Evolutionary conservation across 1,140 invertebrate genomes (phyloP), one percentile per base, ranked within the genome.

Genomic region (Prorops nasuta): DNA sequence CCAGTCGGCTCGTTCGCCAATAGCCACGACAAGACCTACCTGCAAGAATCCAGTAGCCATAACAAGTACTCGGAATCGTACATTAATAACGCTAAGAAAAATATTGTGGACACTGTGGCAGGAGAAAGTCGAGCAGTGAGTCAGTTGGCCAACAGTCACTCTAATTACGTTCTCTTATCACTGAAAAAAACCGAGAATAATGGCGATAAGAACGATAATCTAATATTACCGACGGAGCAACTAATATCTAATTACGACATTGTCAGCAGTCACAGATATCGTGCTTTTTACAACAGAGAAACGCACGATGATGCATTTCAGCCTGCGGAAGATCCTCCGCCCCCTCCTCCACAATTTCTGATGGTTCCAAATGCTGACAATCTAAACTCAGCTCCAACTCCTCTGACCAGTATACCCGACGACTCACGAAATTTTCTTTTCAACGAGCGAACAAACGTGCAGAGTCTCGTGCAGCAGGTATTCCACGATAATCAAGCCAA

Each of bases 191-290:
- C n/a, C 3, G 20, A 10, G 24, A 28, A 10, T 6, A 28, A 28
- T 28, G 10, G 10, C 24, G 24, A 10, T 28, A 28, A 10, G 10
- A 28, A 4, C 10, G 24, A 28, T 28, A 28, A 28, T n/a, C n/a
- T n/a, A n/a, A n/a, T n/a, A n/a, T n/a, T n/a, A n/a, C n/a, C n/a
- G n/a, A n/a, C n/a, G n/a, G n/a, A n/a, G n/a, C n/a, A n/a, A n/a
- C n/a, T n/a, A n/a, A n/a, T n/a, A n/a, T n/a, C n/a, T n/a, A 62
- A 60, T 37, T 69, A 70, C 39, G 67, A 70, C 17, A 54, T 69
- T 4, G 65, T 66, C 0, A 69, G 67, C 16, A 70, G 66, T 34
- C 66, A 72, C 20, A 67, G 58, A n/a, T 67, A 70, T 7, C 50
- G 60, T 17, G 53, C 66, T 3, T 62, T 64, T 37, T 63, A 66